Conservation (phyloP, 2,113 vertebrate genomes). For the Triplophysa rosa region DNA sequence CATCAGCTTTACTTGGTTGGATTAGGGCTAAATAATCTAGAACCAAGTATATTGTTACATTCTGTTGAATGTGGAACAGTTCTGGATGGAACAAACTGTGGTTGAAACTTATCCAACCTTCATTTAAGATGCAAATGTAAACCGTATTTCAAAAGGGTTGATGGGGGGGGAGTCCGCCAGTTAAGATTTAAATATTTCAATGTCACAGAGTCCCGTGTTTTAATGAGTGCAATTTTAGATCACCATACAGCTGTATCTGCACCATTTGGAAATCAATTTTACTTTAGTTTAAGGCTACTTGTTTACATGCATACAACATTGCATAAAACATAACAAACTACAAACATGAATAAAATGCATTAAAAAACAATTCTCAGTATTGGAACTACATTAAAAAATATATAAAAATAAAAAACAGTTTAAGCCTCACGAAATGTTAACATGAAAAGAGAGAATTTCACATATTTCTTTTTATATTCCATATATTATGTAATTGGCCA, state of each 20-base stretch:
- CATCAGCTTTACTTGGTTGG: too few relatives aligned
- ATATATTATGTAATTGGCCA: neutral
- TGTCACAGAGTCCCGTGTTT: neutral
- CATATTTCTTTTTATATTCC: too few relatives aligned
- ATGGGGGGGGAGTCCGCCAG: neutral
- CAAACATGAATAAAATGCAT: neutral
- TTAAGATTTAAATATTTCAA: neutral
- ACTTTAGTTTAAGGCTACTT: neutral
- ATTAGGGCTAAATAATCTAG: too few relatives aligned
- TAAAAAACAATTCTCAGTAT: neutral
- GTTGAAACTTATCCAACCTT: neutral
- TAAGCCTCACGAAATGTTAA: too few relatives aligned
- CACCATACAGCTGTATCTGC: neutral
- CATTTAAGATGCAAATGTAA: neutral
- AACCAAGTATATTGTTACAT: too few relatives aligned
- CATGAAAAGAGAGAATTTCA: too few relatives aligned
- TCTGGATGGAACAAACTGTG: conserved; percentile 1
- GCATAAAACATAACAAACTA: neutral
- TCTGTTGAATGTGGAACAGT: too few relatives aligned
- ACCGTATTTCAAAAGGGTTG: neutral
- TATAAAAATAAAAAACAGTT: neutral
- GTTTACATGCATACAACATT: neutral
- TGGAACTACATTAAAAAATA: neutral
- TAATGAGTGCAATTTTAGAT: neutral
- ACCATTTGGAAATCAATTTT: neutral